phyloP scores from a whole-genome alignment of 1,140 invertebrate genomes.

The Bombus pascuorum region DNA sequence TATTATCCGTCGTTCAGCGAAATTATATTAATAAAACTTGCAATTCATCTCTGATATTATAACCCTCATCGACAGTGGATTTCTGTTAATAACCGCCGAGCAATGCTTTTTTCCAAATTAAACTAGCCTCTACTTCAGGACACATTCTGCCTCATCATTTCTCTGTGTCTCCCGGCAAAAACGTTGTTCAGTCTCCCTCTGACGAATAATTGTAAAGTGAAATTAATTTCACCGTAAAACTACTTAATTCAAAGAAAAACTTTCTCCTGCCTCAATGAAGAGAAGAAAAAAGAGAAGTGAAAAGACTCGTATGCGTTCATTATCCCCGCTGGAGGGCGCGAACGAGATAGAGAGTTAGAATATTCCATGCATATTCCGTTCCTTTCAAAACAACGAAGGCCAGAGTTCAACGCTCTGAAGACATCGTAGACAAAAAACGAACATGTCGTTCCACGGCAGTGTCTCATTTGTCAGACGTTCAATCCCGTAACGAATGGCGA shows the following conservation, averaged over 20 bases:
- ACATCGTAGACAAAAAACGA: neutral
- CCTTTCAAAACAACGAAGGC: constrained; percentile 1
- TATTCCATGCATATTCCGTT: neutral
- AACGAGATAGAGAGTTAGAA: neutral
- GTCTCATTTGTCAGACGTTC: neutral
- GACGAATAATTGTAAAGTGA: neutral
- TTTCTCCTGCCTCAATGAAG: neutral
- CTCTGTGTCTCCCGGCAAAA: neutral
- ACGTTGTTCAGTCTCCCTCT: neutral
- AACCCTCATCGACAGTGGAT: neutral
- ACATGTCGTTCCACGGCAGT: too few relatives aligned
- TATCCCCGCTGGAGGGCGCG: neutral
- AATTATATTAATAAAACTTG: constrained; percentile 42
- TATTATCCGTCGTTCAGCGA: constrained; percentile 27
- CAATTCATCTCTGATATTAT: constrained; percentile 37
- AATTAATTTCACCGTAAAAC: neutral
- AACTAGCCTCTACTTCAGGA: neutral
- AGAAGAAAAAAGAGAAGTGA: neutral
- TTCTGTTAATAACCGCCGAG: neutral
- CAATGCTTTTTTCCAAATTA: neutral
- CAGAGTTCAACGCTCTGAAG: neutral
- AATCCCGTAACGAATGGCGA: constrained; percentile 11
- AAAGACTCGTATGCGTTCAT: neutral
- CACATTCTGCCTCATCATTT: constrained; percentile 8
- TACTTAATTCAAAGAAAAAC: constrained; percentile 3